A percentile compares a stretch with the other conserved stretches of the same genome.
Evolutionary conservation across 2,797 vertebrate species (phyloP).

Genomic region (Schizopygopsis malacanthus): DNA sequence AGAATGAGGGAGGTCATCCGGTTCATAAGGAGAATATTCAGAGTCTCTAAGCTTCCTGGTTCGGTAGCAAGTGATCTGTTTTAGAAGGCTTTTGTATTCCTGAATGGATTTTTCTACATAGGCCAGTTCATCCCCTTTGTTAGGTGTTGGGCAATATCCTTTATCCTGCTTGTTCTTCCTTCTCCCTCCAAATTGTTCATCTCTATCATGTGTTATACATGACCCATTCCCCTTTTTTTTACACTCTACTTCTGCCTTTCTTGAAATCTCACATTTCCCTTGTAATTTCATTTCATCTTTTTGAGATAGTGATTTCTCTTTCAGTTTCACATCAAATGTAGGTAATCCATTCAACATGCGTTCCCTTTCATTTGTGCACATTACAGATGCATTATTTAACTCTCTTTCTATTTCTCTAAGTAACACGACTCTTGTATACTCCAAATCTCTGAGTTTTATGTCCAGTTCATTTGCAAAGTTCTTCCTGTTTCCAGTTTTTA

Average conservation of each 20-base stretch:
- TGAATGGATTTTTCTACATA: slow-evolving; percentile 87
- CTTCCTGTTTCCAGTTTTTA: slow-evolving; percentile 94
- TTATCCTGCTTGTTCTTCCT: slow-evolving; percentile 7
- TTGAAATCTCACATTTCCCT: slow-evolving; percentile 28
- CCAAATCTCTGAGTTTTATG: slow-evolving; percentile 89
- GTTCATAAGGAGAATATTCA: slow-evolving; percentile 84
- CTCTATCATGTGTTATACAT: neutral
- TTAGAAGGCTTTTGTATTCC: slow-evolving; percentile 89
- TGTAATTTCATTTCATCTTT: slow-evolving; percentile 39
- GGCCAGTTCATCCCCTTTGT: slow-evolving; percentile 85
- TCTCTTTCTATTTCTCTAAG: slow-evolving; percentile 41
- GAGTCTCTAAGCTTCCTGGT: slow-evolving; percentile 87
- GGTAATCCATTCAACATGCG: neutral
- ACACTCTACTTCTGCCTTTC: slow-evolving; percentile 23
- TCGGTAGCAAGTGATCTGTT: slow-evolving; percentile 91
- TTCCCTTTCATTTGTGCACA: slow-evolving; percentile 15
- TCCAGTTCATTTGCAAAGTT: slow-evolving; percentile 92
- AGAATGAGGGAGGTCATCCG: slow-evolving; percentile 50
- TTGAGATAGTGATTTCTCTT: slow-evolving; percentile 1
- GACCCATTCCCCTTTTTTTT: slow-evolving; percentile 8
- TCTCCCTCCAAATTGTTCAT: neutral
- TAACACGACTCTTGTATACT: slow-evolving; percentile 68
- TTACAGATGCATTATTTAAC: neutral
- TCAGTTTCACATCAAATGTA: slow-evolving; percentile 25
- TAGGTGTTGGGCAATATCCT: slow-evolving; percentile 77